Evolutionary conservation across 2,113 vertebrate genomes (phyloP), one percentile per base, ranked within the genome.

Genomic region (Scatophagus argus): DNA sequence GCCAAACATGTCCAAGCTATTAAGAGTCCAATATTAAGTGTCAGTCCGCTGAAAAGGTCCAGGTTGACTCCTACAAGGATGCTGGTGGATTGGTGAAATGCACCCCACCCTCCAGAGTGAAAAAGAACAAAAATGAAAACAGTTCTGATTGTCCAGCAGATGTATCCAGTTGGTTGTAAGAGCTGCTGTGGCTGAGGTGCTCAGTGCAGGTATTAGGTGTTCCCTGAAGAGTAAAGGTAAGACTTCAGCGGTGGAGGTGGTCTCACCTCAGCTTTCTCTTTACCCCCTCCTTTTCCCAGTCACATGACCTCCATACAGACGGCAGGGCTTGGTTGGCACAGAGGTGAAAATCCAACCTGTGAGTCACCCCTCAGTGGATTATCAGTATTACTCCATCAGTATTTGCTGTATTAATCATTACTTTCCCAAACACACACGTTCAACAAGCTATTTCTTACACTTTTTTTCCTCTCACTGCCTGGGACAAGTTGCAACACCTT

Each of bases 1-100:
- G 72, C 92, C 87, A 76, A 96, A 96, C 95, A 96, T 96, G 81
- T 87, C 91, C 86, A 70, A 60, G 44, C 7, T 44, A 60, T 60
- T 49, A 46, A 44, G 25, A 71, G 64, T 82, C 84, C 77, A 81
- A 41, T 32, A 6, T 43, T 46, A 65, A 67, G 32, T 0, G 46
- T 47, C 34, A 36, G 64, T 68, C 81, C 70, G 38, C 29, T 65
- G 52, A 47, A 78, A 83, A 54, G 5, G 72, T 59, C 83, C 74
- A 59, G 59, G 58, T 17, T 56, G 58, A 62, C 19, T 65, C 65
- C 69, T 70, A 83, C 31, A 67, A 39, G 52, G 81, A 63, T 49
- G 41, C 21, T 64, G 43, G 13, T 49, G 7, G 32, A 62, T 49
- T 11, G 16, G n/a, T 27, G 19, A 71, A 83, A 87, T 19, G 54